Base-by-base conservation (phyloP, 30 jellyfish, hydroid and myxozoan species). In the Cassiopea andromeda region DNA sequence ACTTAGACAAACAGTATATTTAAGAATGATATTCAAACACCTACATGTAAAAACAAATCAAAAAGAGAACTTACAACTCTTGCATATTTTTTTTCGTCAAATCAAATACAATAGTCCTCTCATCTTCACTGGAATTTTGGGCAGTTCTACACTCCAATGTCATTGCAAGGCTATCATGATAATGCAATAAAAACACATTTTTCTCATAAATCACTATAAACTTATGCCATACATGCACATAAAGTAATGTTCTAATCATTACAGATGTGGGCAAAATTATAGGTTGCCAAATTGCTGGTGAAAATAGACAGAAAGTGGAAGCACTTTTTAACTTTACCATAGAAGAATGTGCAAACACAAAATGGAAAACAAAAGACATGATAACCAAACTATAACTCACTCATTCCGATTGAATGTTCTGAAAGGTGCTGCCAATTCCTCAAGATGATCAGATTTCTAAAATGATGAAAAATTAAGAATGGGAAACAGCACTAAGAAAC, bases 21-120 rank as follows among this genome's bases (percentile, higher is more conserved):
- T 27, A 27, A 27, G 38, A 27, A 27, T 27, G 38, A 27, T 27
- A 27, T 27, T 27, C 38, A 27, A 27, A 27, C 38, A 27, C 38
- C 38, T 27, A 27, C 38, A 27, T 27, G 38, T 10, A 6, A 54
- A 54, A 10, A 10, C 7, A 10, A 54, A 5, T 16, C 8, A 13
- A 64, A 64, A 4, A 4, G 6, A 64, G 15, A 64, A 64, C 97
- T 85, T 59, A 94, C 96, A 78, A 58, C n/a, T 69, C 68, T 43
- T 79, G 80, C 98, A 94, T 94, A 73, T 94, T 94, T 16, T 61
- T 87, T 76, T 94, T 90, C 44, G 95, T 94, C 48, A 94, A 38
- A 0, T 69, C 78, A 70, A 84, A 89, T 6, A 90, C 93, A 69
- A 60, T 2, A 60, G 90, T 83, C 48, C 77, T 74, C 73, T 85